Evolutionary conservation across 2,113 vertebrate genomes (phyloP).

Genomic region (Sterna hirundo): DNA sequence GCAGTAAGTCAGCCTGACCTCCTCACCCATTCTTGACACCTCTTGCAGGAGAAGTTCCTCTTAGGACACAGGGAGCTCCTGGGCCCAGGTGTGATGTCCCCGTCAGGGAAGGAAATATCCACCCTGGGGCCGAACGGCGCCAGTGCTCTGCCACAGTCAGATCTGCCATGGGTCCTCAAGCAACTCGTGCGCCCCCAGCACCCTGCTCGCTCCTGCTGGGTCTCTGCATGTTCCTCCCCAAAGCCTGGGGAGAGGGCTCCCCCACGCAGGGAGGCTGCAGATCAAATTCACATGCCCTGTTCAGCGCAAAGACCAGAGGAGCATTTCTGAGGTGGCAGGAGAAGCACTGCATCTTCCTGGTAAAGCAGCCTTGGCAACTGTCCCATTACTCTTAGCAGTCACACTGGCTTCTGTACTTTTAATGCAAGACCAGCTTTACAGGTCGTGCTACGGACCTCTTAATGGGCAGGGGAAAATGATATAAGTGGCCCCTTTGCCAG

Average conservation of each 20-base stretch:
- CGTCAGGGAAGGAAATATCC: neutral
- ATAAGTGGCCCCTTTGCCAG: neutral
- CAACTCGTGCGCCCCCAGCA: fast-evolving
- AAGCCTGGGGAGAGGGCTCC: neutral
- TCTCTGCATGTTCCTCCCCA: neutral
- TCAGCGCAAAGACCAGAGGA: neutral
- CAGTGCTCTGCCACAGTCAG: neutral
- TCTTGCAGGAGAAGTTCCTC: neutral
- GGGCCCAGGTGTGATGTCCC: too few relatives aligned
- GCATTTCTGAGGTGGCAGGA: neutral
- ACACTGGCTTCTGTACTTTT: neutral
- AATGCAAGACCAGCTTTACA: conserved; percentile 1
- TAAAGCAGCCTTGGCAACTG: neutral
- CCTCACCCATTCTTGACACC: neutral
- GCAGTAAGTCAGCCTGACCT: neutral
- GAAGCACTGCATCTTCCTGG: neutral
- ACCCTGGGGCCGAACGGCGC: fast-evolving
- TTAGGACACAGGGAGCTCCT: neutral
- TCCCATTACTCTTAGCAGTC: neutral
- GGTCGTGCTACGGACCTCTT: neutral
- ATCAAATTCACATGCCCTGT: neutral
- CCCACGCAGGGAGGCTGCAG: neutral
- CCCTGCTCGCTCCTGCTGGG: neutral
- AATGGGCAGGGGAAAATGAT: neutral
- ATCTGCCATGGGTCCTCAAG: neutral